Base-by-base conservation (phyloP, 23 tunicate species). In the Ascidia mentula region DNA sequence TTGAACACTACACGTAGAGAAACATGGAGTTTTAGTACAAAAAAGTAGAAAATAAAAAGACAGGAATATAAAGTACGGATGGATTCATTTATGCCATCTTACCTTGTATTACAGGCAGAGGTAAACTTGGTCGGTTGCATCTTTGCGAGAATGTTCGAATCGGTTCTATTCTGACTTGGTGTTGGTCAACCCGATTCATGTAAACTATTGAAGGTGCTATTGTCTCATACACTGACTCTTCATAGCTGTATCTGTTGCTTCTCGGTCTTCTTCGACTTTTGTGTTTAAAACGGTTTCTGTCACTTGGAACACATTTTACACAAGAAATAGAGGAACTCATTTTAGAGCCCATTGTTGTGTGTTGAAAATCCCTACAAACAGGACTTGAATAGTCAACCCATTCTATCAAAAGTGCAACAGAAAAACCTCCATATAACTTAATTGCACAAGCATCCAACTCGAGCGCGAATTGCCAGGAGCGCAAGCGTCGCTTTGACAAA, bases 141-240 rank as follows among this genome's bases (percentile, higher is more conserved):
- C 65, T 26, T 53, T 53, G 65, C 24, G 65, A 53, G 65, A 53
- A 53, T 3, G 65, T 53, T 26, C 65, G 65, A 9, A 53, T 53
- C 7, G 65, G 65, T 53, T 53, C 65, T 26, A 53, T 53, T 53
- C 65, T 53, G 65, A 53, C 65, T 53, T 53, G 65, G 13, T 53
- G 65, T 28, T 53, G 65, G 24, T 53, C 65, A 53, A 53, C 65
- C 22, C 65, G 65, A 9, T 53, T 53, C 65, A 53, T 53, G 65
- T 53, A 53, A 6, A 53, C 65, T 28, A 53, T 53, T 1, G 65
- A 28, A 3, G 65, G 65, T 6, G 65, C 65, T 20, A 53, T 53
- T 1, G 65, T 53, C 13, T 53, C 65, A 9, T 53, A 53, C 24
- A 53, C 65, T 20, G 65, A 53, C 13, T 53, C 65, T 28, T 53